Percentiles rank a stretch among this genome's conserved stretches.
These are phyloP conservation scores for Anarsia innoxiella DNA, from an alignment of 2,888 invertebrate genomes.

Conservation along the genomic window DNA sequence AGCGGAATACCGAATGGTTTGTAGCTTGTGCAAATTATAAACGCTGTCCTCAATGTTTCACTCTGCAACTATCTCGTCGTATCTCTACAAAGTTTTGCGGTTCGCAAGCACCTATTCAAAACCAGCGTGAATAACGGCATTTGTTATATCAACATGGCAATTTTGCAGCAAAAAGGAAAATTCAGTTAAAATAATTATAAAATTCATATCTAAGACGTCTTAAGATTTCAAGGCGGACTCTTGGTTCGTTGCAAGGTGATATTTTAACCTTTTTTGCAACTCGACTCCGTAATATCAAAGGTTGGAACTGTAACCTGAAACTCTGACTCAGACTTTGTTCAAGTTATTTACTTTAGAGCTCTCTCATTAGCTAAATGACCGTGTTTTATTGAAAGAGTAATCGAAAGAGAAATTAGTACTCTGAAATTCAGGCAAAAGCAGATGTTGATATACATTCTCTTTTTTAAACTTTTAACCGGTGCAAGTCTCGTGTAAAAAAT, in stretches of 20 bases:
- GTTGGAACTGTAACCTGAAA: conserved; percentile 42
- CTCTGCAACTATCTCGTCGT: conserved; percentile 14
- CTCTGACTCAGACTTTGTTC: conserved; percentile 59
- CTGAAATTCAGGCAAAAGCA: no score
- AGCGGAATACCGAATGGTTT: conserved; percentile 55
- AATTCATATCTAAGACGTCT: conserved; percentile 10
- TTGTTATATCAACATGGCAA: conserved; percentile 9
- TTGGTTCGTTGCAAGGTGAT: conserved; percentile 23
- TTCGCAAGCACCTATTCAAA: no score
- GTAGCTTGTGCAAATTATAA: conserved; percentile 61
- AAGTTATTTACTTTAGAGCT: conserved; percentile 62
- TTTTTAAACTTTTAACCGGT: no score
- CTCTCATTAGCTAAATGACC: conserved; percentile 69
- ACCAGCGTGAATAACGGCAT: conserved; percentile 9
- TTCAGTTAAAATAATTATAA: conserved; percentile 6
- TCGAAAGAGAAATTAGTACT: conserved; percentile 36
- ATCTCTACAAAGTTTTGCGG: conserved; percentile 18
- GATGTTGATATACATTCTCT: no score
- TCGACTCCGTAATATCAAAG: conserved; percentile 39
- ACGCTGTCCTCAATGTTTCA: conserved; percentile 25
- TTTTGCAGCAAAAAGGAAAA: conserved; percentile 3
- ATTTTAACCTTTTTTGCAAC: conserved; percentile 34
- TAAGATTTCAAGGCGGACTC: conserved; percentile 4
- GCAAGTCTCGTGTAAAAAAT: no score
- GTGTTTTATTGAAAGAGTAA: conserved; percentile 59